phyloP scores from a whole-genome alignment of 2,113 vertebrate genomes.

The Carlito syrichta region DNA sequence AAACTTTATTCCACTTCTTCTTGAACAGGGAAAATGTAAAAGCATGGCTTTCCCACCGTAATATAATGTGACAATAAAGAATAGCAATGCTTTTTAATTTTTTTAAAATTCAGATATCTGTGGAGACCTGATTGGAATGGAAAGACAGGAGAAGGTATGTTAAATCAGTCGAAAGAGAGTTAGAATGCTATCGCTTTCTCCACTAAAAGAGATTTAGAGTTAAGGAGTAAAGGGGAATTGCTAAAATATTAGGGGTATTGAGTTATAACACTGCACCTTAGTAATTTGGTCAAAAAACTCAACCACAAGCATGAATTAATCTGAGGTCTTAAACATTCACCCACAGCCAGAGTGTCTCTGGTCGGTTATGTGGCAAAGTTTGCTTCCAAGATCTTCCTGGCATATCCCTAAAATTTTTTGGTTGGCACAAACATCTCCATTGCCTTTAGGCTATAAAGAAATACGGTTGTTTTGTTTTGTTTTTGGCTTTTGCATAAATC shows the following conservation, averaged over 20 bases:
- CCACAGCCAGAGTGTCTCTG: background rate
- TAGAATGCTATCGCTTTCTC: background rate
- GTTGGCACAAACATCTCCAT: background rate
- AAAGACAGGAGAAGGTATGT: background rate
- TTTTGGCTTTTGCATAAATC: background rate
- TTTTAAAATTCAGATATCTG: conserved; percentile 16
- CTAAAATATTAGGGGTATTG: background rate
- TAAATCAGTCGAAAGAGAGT: background rate
- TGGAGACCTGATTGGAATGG: background rate
- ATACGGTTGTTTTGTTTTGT: background rate
- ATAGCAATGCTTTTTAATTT: background rate
- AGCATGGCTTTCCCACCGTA: conserved; percentile 7
- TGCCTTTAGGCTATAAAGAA: background rate
- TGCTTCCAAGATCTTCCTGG: background rate
- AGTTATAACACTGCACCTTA: background rate
- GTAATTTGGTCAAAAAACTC: background rate
- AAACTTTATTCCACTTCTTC: conserved; percentile 65
- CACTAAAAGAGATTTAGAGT: background rate
- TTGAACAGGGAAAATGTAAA: conserved; percentile 39
- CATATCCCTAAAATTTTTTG: background rate
- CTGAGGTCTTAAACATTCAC: background rate
- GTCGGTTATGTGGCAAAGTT: background rate
- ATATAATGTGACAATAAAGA: conserved; percentile 53
- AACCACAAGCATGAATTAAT: background rate
- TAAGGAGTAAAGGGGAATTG: background rate